phyloP scores from a whole-genome alignment of 2,888 invertebrate genomes.

The Eristalis pertinax region DNA sequence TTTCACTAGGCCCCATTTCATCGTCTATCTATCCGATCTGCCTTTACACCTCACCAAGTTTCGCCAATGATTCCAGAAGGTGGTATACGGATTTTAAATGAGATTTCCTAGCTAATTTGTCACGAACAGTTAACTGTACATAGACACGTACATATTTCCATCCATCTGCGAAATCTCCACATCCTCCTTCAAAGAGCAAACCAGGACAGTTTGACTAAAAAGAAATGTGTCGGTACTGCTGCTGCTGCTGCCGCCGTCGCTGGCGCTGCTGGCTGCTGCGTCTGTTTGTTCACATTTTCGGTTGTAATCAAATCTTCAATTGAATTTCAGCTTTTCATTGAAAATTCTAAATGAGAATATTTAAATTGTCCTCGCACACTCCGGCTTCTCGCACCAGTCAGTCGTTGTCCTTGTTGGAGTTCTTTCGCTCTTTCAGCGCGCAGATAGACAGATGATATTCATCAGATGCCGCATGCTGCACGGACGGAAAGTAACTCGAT shows the following conservation, averaged over 20 bases:
- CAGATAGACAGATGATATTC: neutral
- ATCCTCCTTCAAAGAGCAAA: constrained; percentile 1
- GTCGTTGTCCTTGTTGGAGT: neutral
- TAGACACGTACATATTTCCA: neutral
- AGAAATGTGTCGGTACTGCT: neutral
- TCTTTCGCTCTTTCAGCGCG: constrained; percentile 14
- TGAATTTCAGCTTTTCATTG: constrained; percentile 52
- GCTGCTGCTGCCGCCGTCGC: no score
- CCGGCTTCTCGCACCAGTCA: neutral
- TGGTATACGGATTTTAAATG: constrained; percentile 32
- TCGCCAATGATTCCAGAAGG: neutral
- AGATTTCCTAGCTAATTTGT: constrained; percentile 54
- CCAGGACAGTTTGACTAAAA: neutral
- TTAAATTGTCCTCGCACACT: constrained; percentile 33
- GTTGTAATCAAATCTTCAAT: constrained; percentile 57
- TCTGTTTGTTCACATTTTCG: constrained; percentile 56
- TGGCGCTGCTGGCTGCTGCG: no score
- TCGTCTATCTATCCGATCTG: neutral
- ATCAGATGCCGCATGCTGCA: neutral
- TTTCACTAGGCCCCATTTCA: constrained; percentile 1
- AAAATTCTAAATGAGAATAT: constrained; percentile 59
- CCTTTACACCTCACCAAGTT: neutral
- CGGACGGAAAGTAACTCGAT: constrained; percentile 13
- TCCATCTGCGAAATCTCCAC: constrained; percentile 27
- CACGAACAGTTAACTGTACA: constrained; percentile 41